Conservation (phyloP, 2,888 invertebrate genomes). For the Lasiommata megera region DNA sequence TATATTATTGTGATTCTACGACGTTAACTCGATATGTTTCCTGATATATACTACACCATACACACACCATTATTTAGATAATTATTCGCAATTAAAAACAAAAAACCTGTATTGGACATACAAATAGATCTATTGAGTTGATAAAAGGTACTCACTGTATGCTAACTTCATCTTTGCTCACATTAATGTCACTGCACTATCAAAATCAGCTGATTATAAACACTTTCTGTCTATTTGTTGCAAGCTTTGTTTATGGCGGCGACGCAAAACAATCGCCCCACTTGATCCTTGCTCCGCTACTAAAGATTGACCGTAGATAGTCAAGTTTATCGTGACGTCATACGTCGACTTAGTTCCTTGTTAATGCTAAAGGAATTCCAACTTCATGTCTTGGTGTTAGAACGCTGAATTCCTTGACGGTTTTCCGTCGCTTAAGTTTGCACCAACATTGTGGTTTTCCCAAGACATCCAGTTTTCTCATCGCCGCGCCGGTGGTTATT, state of each 20-base stretch:
- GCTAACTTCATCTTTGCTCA: constrained; percentile 17
- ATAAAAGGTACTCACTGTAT: constrained; percentile 18
- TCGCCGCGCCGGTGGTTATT: not conserved
- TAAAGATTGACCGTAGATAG: constrained; percentile 26
- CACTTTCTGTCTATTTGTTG: not conserved
- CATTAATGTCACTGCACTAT: not conserved
- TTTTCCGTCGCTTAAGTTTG: constrained; percentile 3
- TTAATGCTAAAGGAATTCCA: not conserved
- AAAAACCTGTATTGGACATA: not conserved
- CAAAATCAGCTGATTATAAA: not conserved
- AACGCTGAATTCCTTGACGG: not conserved
- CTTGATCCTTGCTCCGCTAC: constrained; percentile 17
- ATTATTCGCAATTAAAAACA: not conserved
- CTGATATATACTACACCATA: too few species aligned
- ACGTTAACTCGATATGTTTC: not conserved
- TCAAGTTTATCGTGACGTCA: constrained; percentile 21
- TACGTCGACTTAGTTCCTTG: constrained; percentile 1
- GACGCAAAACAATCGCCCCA: constrained; percentile 17
- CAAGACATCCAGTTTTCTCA: constrained; percentile 39
- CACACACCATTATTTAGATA: too few species aligned
- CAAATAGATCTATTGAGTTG: not conserved
- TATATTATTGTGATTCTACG: not conserved
- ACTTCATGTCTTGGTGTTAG: not conserved
- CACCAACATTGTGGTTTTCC: constrained; percentile 41
- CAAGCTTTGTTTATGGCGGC: not conserved